These are phyloP conservation scores for Labrus mixtus DNA, from an alignment of 2,113 vertebrate species.

Conservation along the genomic window DNA sequence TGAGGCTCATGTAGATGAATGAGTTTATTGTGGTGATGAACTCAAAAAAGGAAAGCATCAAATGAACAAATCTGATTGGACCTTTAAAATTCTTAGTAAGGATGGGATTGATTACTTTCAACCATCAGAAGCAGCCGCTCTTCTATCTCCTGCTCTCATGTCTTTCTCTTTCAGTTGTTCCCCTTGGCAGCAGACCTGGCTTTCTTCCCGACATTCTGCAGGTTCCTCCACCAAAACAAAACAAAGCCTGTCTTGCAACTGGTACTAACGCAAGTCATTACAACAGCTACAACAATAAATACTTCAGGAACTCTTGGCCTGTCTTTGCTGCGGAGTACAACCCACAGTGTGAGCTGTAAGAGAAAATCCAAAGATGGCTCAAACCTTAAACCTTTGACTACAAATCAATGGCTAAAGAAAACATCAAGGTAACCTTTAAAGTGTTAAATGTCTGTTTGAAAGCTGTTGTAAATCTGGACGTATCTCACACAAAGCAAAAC, in stretches of 20 bases:
- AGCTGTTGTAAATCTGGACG: slow-evolving; percentile 23
- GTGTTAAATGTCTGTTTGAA: slow-evolving; percentile 8
- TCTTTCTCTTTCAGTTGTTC: background rate
- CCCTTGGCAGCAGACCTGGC: background rate
- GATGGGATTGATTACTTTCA: too few relatives aligned
- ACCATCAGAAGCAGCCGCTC: too few relatives aligned
- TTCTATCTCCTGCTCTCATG: background rate
- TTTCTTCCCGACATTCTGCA: slow-evolving; percentile 24
- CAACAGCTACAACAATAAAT: slow-evolving; percentile 25
- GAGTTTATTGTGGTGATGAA: too few relatives aligned
- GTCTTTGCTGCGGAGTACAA: background rate
- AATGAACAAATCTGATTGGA: too few relatives aligned
- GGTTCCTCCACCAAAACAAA: slow-evolving; percentile 5
- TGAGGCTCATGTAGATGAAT: too few relatives aligned
- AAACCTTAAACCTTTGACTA: slow-evolving; percentile 7
- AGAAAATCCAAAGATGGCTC: slow-evolving; percentile 45
- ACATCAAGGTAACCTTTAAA: background rate
- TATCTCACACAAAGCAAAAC: slow-evolving; percentile 10
- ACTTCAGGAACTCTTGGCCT: slow-evolving; percentile 27
- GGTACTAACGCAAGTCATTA: slow-evolving; percentile 20
- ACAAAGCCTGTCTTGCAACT: slow-evolving; percentile 29
- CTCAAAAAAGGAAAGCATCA: too few relatives aligned
- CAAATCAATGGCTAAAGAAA: slow-evolving; percentile 39
- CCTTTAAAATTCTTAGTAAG: too few relatives aligned
- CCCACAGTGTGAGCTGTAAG: slow-evolving; percentile 8